Conservation (phyloP, 2,113 vertebrate genomes). For the Perccottus glenii region DNA sequence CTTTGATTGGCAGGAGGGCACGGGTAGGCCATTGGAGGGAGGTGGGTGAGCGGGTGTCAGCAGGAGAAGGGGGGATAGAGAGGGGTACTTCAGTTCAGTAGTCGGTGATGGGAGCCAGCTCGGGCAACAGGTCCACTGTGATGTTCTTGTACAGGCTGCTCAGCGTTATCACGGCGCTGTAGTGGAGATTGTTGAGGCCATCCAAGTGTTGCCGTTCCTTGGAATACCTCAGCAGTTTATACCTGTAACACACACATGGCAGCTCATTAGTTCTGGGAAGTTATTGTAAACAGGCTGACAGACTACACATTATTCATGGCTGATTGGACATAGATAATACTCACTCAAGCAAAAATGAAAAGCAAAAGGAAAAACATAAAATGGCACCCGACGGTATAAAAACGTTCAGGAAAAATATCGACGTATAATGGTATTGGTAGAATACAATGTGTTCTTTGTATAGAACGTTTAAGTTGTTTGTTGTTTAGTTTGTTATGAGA, state of each 20-base stretch:
- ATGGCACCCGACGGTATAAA: too few relatives aligned
- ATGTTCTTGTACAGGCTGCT: constrained; percentile 94
- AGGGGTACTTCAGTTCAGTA: constrained; percentile 79
- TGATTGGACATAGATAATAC: too few relatives aligned
- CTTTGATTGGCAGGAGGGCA: constrained; percentile 11
- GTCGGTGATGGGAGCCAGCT: constrained; percentile 90
- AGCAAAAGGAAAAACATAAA: too few relatives aligned
- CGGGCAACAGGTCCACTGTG: constrained; percentile 91
- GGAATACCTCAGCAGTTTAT: constrained; percentile 95
- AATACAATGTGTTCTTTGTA: too few relatives aligned
- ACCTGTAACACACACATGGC: constrained; percentile 74
- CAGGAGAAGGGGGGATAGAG: background rate
- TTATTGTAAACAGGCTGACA: too few relatives aligned
- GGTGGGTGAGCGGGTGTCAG: background rate
- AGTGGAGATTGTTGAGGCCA: constrained; percentile 94
- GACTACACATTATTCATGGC: too few relatives aligned
- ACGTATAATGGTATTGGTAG: too few relatives aligned
- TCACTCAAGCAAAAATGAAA: too few relatives aligned
- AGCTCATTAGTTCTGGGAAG: too few relatives aligned
- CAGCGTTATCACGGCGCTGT: constrained; percentile 84
- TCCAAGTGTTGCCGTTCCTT: constrained; percentile 96
- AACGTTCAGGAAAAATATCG: too few relatives aligned
- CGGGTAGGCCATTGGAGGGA: constrained; percentile 10
- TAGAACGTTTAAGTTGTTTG: too few relatives aligned
- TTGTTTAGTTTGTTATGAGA: too few relatives aligned